Percentiles rank a stretch among this genome's conserved stretches.
These are phyloP conservation scores for Hemiscyllium ocellatum DNA, from an alignment of 2,113 vertebrate species.

Conservation along the genomic window DNA sequence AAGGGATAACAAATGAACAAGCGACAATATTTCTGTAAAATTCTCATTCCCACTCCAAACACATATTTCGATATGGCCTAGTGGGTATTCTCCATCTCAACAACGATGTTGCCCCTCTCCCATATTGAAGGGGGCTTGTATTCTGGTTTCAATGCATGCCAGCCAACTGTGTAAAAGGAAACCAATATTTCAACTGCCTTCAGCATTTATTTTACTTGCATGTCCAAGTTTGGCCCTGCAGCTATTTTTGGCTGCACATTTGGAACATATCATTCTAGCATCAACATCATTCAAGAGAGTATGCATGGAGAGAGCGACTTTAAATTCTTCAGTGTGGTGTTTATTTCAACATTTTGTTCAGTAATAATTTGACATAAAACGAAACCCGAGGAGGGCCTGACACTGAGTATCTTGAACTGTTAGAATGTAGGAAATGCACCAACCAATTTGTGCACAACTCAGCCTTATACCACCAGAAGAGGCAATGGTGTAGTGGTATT, in stretches of 20 bases:
- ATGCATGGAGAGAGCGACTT: background rate
- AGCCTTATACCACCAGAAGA: too few species aligned
- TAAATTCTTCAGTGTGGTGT: background rate
- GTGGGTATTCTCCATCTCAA: background rate
- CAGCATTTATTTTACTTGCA: background rate
- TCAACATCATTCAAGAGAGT: background rate
- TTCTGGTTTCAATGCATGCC: background rate
- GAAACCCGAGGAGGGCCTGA: too few species aligned
- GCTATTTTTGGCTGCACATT: background rate
- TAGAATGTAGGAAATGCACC: too few species aligned
- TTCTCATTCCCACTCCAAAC: background rate
- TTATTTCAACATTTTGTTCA: background rate
- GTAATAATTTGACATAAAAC: background rate
- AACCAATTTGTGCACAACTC: too few species aligned
- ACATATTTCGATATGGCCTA: background rate
- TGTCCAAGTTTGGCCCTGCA: background rate
- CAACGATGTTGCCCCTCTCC: background rate
- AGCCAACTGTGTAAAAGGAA: too few species aligned
- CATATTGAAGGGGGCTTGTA: background rate
- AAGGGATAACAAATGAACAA: background rate
- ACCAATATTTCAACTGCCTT: too few species aligned
- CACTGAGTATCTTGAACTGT: too few species aligned
- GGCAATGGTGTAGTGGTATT: too few species aligned
- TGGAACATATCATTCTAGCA: background rate
- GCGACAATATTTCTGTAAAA: background rate